Evolutionary conservation across 2,113 vertebrate genomes (phyloP).

Genomic region (Bubo scandiacus): DNA sequence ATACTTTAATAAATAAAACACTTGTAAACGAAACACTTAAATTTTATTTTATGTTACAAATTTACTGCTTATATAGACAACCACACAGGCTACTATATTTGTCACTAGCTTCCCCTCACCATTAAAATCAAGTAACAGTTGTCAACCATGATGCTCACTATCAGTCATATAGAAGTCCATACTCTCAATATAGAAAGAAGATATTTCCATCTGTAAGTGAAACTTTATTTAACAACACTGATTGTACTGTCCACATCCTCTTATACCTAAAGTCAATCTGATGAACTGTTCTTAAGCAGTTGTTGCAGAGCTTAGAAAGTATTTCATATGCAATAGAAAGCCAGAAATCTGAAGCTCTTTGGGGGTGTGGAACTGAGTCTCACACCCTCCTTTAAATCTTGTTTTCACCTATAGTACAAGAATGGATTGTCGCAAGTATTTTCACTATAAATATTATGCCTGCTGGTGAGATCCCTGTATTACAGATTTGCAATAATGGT

Average conservation of each 20-base stretch:
- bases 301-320: not conserved
- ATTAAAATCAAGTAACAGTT: not conserved
- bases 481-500: not conserved
- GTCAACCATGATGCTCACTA: not conserved
- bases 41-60: not conserved
- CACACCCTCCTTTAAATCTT: not conserved
- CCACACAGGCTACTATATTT: not conserved
- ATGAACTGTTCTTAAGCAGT: not conserved
- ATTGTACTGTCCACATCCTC: not conserved
- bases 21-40: not conserved
- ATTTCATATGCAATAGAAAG: not conserved
- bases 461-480: not conserved
- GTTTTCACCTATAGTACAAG: not conserved
- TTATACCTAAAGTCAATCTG: not conserved
- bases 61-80: not conserved
- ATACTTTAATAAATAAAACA: not conserved
- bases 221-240: not conserved
- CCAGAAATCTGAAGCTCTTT: not conserved
- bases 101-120: not conserved
- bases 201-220: not conserved
- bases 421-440: not conserved
- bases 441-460: not conserved
- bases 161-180: not conserved
- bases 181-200: not conserved
- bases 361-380: not conserved